Conservation (phyloP, 2,113 vertebrate species). For the Potamarius usumacintae region DNA sequence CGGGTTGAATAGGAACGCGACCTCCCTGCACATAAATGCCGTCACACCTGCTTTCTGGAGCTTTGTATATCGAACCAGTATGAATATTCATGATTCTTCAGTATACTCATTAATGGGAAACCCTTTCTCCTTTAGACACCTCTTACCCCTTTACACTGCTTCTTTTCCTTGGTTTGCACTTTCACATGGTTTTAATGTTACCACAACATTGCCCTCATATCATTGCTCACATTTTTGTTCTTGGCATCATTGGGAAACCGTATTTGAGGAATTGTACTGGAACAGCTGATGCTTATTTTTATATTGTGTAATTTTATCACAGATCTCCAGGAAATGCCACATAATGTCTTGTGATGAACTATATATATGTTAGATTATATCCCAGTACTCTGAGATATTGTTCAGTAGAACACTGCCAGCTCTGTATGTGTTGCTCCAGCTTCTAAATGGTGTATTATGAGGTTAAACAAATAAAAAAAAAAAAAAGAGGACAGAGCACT, state of each 20-base stretch:
- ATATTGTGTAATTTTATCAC: neutral
- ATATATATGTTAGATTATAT: neutral
- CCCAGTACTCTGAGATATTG: constrained; percentile 10
- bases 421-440: neutral
- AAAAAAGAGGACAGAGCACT: constrained; percentile 6
- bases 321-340: neutral
- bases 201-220: neutral
- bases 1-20: neutral
- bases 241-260: neutral
- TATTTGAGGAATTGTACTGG: neutral
- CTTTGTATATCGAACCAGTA: neutral
- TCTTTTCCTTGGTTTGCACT: neutral
- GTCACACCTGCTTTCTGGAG: neutral
- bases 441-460: constrained; percentile 5
- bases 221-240: neutral
- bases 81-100: neutral
- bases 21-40: neutral
- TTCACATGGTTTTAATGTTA: neutral
- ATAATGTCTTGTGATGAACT: constrained; percentile 20
- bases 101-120: neutral
- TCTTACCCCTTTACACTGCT: neutral
- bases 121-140: neutral
- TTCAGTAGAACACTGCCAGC: constrained; percentile 13
- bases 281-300: neutral
- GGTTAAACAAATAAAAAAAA: neutral